These are phyloP conservation scores for Cristatella mucedo DNA, from an alignment of 2,888 invertebrate genomes.

Conservation along the genomic window DNA sequence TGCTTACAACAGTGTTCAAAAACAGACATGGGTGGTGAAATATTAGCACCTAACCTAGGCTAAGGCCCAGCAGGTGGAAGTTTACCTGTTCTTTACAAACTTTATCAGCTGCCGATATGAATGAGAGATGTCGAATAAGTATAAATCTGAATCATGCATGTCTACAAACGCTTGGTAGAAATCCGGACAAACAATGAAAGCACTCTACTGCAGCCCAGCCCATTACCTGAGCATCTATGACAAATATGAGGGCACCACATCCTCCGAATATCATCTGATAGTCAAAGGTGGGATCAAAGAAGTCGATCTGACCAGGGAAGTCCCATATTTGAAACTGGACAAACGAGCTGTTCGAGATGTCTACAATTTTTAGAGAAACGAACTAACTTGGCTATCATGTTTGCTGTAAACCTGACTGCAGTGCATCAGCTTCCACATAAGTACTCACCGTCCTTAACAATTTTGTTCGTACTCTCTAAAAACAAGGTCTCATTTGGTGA, in stretches of 20 bases:
- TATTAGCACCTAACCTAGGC: too few species aligned
- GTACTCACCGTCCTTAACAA: slow-evolving; percentile 66
- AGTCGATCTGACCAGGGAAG: slow-evolving; percentile 96
- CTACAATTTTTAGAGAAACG: too few species aligned
- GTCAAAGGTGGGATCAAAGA: slow-evolving; percentile 88
- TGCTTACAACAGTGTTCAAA: too few species aligned
- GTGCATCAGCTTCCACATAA: neutral
- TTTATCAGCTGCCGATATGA: too few species aligned
- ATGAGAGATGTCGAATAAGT: too few species aligned
- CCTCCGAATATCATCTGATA: slow-evolving; percentile 89
- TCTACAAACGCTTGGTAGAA: too few species aligned
- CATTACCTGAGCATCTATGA: slow-evolving; percentile 72
- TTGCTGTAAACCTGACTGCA: too few species aligned
- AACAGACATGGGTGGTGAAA: too few species aligned
- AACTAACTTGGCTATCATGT: neutral
- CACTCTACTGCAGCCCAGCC: neutral
- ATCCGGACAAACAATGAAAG: neutral
- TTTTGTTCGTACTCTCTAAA: slow-evolving; percentile 92
- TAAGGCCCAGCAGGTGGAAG: too few species aligned
- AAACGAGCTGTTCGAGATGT: slow-evolving; percentile 89
- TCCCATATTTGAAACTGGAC: slow-evolving; percentile 99
- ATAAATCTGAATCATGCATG: too few species aligned
- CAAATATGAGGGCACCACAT: slow-evolving; percentile 93
- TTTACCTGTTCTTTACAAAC: too few species aligned
- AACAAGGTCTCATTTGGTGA: slow-evolving; percentile 98